Conservation (phyloP, 2,113 vertebrate genomes). For the Chlamydotis undulata region DNA sequence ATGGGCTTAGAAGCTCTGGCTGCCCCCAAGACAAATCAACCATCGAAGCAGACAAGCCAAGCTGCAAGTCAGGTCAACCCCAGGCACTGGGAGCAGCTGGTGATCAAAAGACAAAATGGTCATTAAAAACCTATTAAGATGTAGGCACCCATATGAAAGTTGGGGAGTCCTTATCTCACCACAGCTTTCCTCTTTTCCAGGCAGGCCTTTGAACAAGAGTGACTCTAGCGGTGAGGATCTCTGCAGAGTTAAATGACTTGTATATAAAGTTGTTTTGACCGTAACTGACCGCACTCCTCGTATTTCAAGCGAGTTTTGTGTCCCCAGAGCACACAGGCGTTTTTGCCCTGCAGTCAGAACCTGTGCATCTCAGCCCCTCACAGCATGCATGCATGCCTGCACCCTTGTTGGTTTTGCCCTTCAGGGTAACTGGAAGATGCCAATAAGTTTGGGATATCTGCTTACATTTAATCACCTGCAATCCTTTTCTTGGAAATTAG, state of each 20-base stretch:
- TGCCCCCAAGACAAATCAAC: neutral
- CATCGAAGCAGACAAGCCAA: neutral
- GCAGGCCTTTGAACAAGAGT: neutral
- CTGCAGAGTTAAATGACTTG: neutral
- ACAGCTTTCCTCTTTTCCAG: neutral
- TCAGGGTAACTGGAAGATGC: neutral
- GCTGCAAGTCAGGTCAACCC: neutral
- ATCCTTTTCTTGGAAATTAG: neutral
- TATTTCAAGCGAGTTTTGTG: neutral
- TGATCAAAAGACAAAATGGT: neutral
- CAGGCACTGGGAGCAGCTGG: neutral
- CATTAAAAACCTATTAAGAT: neutral
- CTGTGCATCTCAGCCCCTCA: fast-evolving
- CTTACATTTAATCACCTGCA: neutral
- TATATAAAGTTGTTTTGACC: neutral
- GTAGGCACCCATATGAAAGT: neutral
- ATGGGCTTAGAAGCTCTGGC: neutral
- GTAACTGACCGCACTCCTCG: neutral
- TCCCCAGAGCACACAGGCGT: fast-evolving
- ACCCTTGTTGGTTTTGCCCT: neutral
- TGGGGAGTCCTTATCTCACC: neutral
- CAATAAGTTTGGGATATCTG: neutral
- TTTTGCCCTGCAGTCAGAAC: neutral
- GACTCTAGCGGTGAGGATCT: neutral
- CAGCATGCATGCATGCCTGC: fast-evolving